Evolutionary conservation across 2,888 invertebrate genomes (phyloP).

Genomic region (Disparrhopalites patrizii): DNA sequence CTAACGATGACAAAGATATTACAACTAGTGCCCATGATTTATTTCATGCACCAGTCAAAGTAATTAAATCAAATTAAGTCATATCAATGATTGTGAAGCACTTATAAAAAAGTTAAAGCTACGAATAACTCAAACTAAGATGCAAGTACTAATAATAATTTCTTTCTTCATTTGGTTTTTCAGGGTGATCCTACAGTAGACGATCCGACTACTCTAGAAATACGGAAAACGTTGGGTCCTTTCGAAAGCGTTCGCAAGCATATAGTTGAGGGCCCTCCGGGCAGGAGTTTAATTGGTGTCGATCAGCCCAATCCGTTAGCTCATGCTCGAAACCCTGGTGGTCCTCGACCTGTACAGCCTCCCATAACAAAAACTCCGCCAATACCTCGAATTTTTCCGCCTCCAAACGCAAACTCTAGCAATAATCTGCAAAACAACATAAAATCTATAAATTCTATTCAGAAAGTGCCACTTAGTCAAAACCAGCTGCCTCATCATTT

Average conservation of each 20-base stretch:
- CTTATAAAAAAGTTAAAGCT: not conserved
- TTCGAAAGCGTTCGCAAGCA: conserved; percentile 47
- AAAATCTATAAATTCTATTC: conserved; percentile 28
- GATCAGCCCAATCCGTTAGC: conserved; percentile 52
- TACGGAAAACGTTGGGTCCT: conserved; percentile 47
- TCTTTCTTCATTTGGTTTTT: not conserved
- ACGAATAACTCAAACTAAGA: too few species aligned
- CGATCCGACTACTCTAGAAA: conserved; percentile 47
- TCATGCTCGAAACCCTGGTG: conserved; percentile 22
- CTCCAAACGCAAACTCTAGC: conserved; percentile 17
- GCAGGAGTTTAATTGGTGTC: conserved; percentile 58
- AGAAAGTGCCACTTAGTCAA: conserved; percentile 37
- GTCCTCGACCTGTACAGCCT: not conserved
- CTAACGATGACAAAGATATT: conserved; percentile 48
- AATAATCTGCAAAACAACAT: conserved; percentile 13
- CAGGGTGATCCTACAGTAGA: conserved; percentile 48
- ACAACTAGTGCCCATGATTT: conserved; percentile 46
- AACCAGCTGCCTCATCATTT: conserved; percentile 26
- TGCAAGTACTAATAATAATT: not conserved
- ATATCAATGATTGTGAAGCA: not conserved
- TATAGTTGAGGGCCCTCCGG: conserved; percentile 43
- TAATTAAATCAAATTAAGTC: conserved; percentile 22
- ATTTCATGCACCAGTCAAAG: conserved; percentile 48
- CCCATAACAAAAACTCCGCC: conserved; percentile 16
- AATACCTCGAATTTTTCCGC: conserved; percentile 10